These are phyloP conservation scores for Liodrosophila aerea DNA, from an alignment of 2,888 invertebrate genomes.

Conservation along the genomic window DNA sequence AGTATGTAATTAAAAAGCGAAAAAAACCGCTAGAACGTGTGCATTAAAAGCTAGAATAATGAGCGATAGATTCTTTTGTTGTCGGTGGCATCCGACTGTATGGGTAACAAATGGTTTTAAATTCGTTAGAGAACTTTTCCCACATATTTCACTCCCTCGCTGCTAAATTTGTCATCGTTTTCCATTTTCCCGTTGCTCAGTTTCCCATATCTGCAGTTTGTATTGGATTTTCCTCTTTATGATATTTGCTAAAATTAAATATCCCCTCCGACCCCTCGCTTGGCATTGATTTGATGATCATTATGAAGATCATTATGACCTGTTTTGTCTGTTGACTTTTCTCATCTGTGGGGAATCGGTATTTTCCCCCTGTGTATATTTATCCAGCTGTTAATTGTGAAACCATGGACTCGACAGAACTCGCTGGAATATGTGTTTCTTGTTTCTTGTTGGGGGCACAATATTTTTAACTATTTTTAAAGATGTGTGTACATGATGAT, in stretches of 20 bases:
- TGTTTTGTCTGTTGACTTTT: slow-evolving; percentile 45
- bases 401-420: slow-evolving; percentile 18
- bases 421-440: slow-evolving; percentile 12
- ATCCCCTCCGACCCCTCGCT: slow-evolving; percentile 3
- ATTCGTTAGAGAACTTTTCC: too few species aligned
- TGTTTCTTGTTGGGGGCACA: slow-evolving; percentile 25
- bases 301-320: slow-evolving; percentile 17
- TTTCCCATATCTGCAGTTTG: neutral
- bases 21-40: slow-evolving; percentile 24
- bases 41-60: slow-evolving; percentile 32
- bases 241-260: slow-evolving; percentile 67
- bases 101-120: too few species aligned
- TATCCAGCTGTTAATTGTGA: slow-evolving; percentile 72
- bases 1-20: slow-evolving; percentile 51
- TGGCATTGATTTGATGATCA: slow-evolving; percentile 59
- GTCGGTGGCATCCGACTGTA: too few species aligned
- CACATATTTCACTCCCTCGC: too few species aligned
- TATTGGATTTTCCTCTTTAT: neutral
- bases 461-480: slow-evolving; percentile 39
- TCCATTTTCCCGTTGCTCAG: slow-evolving; percentile 16
- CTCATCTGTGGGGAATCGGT: too few species aligned
- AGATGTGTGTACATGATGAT: slow-evolving; percentile 5
- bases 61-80: too few species aligned
- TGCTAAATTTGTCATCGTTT: slow-evolving; percentile 23
- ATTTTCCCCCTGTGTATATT: slow-evolving; percentile 50